Conservation (phyloP, 2,113 vertebrate genomes). For the Tachysurus vachellii region DNA sequence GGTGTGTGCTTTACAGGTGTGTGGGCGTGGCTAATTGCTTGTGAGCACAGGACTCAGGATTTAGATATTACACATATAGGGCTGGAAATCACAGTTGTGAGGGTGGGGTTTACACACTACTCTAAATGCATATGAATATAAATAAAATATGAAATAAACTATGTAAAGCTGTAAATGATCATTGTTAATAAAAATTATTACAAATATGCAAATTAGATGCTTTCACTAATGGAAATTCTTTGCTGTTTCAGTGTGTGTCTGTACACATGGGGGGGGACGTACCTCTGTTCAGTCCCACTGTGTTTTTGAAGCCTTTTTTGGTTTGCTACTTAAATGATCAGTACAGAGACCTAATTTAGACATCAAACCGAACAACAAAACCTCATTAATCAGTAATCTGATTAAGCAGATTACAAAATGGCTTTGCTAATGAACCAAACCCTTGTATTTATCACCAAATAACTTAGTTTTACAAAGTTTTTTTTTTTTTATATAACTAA, state of each 20-base stretch:
- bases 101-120: not conserved
- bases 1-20: not conserved
- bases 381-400: too few relatives aligned
- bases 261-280: not conserved
- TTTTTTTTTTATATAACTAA: too few relatives aligned
- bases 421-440: too few relatives aligned
- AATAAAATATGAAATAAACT: not conserved
- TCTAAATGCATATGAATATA: not conserved
- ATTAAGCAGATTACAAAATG: too few relatives aligned
- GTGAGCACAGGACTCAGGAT: not conserved
- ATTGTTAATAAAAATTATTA: conserved; percentile 22
- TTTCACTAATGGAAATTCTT: not conserved
- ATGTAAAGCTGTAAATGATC: conserved; percentile 18
- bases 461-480: too few relatives aligned
- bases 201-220: not conserved
- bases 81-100: not conserved
- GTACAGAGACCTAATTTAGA: too few relatives aligned
- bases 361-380: too few relatives aligned
- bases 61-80: not conserved
- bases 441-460: too few relatives aligned
- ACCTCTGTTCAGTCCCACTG: not conserved
- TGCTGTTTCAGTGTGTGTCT: not conserved
- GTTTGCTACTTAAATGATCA: not conserved
- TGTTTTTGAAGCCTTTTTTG: not conserved
- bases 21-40: not conserved